Conservation (phyloP, 2,888 invertebrate species). For the Sialis fuliginosa region DNA sequence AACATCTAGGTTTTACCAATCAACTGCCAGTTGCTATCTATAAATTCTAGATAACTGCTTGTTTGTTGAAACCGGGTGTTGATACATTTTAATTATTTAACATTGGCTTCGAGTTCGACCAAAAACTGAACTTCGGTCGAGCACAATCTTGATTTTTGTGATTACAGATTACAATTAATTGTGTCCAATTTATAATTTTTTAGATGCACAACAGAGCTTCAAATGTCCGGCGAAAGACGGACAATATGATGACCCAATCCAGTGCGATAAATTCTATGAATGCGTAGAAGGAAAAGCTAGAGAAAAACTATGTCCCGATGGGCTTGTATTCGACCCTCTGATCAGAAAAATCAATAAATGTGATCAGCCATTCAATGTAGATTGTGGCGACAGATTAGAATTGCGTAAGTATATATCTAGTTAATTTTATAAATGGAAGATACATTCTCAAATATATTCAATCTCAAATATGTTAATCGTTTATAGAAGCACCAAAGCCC, state of each 20-base stretch:
- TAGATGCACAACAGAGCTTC: constrained; percentile 35
- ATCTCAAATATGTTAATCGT: too few species aligned
- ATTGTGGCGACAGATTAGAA: constrained; percentile 74
- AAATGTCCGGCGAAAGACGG: constrained; percentile 70
- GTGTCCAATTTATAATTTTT: neutral
- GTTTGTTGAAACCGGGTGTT: too few species aligned
- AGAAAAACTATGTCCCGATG: constrained; percentile 71
- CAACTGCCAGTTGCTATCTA: too few species aligned
- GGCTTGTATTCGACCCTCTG: constrained; percentile 70
- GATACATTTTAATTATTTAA: too few species aligned
- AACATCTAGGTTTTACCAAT: too few species aligned
- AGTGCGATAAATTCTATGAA: constrained; percentile 77
- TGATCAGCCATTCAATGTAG: constrained; percentile 83
- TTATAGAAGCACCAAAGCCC: constrained; percentile 57
- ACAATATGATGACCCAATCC: constrained; percentile 58
- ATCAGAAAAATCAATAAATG: constrained; percentile 81
- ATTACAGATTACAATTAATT: too few species aligned
- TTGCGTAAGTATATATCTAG: constrained; percentile 50
- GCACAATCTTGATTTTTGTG: too few species aligned
- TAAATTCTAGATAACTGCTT: too few species aligned
- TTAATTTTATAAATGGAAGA: too few species aligned
- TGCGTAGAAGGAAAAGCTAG: constrained; percentile 55
- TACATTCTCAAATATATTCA: too few species aligned
- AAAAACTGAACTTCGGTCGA: too few species aligned
- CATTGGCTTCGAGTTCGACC: too few species aligned